Base-by-base conservation (phyloP, 2,888 invertebrate genomes). In the Isoperla grammatica region DNA sequence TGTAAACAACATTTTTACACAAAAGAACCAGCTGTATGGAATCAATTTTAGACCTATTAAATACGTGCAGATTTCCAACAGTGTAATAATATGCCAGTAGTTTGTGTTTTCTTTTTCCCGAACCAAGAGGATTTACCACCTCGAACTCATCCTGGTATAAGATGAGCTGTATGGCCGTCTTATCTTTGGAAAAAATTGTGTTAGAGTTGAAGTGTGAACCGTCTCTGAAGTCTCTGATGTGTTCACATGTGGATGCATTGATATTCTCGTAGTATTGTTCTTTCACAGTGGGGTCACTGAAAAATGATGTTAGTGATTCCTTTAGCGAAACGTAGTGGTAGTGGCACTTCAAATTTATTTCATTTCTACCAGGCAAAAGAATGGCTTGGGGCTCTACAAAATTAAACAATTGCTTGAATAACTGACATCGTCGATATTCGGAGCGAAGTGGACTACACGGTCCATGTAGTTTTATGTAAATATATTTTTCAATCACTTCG, bases 301-400 rank as follows among this genome's bases (percentile, higher is more conserved):
- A n/a, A 17, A 54, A n/a, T 8, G 35, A n/a, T 15, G 15, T 8
- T 13, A 37, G n/a, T 2, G 54, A 54, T 20, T 54, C 37, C 13
- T 37, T 37, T 15, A 54, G n/a, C 37, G 54, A 15, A n/a, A 54
- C 4, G 22, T 53, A 53, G 12, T 53, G 53, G 35, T 53, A 53
- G 17, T 53, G 29, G 29, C 53, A 53, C 22, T 23, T 22, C 5
- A 53, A 13, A 23, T 53, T 23, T 4, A 20, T 17, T 20, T 22
- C 15, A 13, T 53, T 53, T 6, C 42, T 42, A 12, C 42, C 12
- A 42, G 29, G 29, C 8, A 29, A 29, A 29, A 4, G 8, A 29
- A 6, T 29, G 4, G 29, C 29, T 8, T 29, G 4, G 4, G 29
- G 29, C 29, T 29, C 29, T 29, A 29, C 29, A 29, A 29, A 29